Percentiles rank a stretch among this genome's conserved stretches.
phyloP scores from a whole-genome alignment of 23 tunicate species.

The Ascidia mentula region DNA sequence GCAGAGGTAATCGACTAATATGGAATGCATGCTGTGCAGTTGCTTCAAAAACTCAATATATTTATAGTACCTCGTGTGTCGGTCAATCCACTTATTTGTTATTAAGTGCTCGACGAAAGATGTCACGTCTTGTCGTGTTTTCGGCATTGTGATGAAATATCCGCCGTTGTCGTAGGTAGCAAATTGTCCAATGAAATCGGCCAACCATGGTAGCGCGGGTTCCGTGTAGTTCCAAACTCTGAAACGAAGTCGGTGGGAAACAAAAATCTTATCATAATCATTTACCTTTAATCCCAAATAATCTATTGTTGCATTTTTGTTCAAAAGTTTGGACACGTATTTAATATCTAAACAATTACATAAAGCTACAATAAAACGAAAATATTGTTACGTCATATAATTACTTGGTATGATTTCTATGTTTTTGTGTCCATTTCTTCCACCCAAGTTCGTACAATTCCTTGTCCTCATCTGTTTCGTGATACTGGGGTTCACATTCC shows the following conservation, averaged over 20 bases:
- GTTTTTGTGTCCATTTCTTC: no score
- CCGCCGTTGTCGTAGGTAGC: slow-evolving; percentile 53
- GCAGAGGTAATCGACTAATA: no score
- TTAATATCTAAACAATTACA: no score
- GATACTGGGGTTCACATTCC: not conserved
- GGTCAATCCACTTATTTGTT: slow-evolving; percentile 53
- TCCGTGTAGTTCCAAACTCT: slow-evolving; percentile 48
- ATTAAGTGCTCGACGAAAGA: slow-evolving; percentile 11
- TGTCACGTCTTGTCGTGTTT: not conserved
- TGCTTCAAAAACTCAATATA: not conserved
- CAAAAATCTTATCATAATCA: no score
- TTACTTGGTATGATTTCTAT: no score
- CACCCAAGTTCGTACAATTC: slow-evolving; percentile 27
- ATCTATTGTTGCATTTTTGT: no score
- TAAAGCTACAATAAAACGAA: no score
- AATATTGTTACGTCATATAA: no score
- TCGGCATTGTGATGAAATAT: slow-evolving; percentile 40
- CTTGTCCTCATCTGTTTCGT: slow-evolving; percentile 9
- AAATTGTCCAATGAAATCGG: slow-evolving; percentile 41
- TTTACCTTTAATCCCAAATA: no score
- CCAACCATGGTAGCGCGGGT: slow-evolving; percentile 22
- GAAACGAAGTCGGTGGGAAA: no score
- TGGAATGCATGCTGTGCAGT: no score
- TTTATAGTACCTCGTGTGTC: slow-evolving; percentile 23
- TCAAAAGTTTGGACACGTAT: no score